These are phyloP conservation scores for Huso huso DNA, from an alignment of 2,797 vertebrate genomes.

Conservation along the genomic window DNA sequence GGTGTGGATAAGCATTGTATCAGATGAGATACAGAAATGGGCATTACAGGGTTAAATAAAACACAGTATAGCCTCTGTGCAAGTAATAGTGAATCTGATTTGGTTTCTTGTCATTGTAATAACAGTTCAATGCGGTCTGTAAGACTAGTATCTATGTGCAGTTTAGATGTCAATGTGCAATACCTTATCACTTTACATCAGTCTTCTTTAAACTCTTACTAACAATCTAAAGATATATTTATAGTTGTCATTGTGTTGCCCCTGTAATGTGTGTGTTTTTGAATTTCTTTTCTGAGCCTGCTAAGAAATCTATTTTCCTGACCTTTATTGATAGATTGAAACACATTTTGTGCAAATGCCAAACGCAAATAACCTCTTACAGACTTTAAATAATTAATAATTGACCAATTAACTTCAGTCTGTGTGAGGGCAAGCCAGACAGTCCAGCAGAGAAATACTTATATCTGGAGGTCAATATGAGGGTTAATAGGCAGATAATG, in stretches of 20 bases:
- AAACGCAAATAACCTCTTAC: constrained; percentile 52
- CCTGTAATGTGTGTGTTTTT: constrained; percentile 6
- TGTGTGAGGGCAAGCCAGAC: constrained; percentile 37
- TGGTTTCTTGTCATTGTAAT: not conserved
- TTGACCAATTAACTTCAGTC: constrained; percentile 63
- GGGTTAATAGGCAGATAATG: constrained; percentile 46
- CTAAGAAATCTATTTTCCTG: constrained; percentile 56
- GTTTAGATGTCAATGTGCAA: too few species aligned
- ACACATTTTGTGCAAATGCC: constrained; percentile 53
- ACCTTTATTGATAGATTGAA: constrained; percentile 54
- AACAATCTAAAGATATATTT: not conserved
- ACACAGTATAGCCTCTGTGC: too few species aligned
- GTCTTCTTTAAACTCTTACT: not conserved
- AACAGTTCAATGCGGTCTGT: too few species aligned
- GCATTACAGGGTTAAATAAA: too few species aligned
- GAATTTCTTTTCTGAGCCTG: too few species aligned
- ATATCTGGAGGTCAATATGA: constrained; percentile 38
- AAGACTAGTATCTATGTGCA: too few species aligned
- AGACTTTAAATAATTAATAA: constrained; percentile 78
- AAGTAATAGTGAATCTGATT: too few species aligned
- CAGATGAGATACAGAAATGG: too few species aligned
- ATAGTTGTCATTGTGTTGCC: constrained; percentile 3
- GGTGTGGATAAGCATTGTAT: too few species aligned
- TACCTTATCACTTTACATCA: not conserved
- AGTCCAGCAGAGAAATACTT: constrained; percentile 5